Conservation (phyloP, 2,113 vertebrate genomes). For the Callipepla squamata region DNA sequence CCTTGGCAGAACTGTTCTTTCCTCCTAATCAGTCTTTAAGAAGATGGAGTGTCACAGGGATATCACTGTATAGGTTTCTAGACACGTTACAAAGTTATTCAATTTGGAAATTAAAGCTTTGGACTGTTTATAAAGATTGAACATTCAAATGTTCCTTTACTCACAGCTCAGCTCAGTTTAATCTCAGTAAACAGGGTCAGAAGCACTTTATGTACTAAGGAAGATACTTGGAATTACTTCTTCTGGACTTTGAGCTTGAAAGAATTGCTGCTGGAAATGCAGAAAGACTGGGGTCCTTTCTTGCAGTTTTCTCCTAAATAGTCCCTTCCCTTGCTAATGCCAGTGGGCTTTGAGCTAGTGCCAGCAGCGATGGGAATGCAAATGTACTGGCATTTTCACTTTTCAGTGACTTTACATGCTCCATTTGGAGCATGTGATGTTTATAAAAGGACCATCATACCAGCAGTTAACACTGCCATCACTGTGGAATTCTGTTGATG, state of each 20-base stretch:
- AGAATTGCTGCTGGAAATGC: conserved; percentile 42
- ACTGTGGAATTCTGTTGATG: neutral
- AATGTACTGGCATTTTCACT: conserved; percentile 29
- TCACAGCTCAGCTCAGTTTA: neutral
- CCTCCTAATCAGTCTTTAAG: neutral
- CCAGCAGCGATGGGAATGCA: conserved; percentile 16
- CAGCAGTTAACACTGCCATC: neutral
- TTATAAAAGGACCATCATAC: neutral
- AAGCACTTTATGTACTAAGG: neutral
- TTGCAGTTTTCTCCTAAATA: conserved; percentile 30
- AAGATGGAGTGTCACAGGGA: neutral
- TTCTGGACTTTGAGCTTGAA: conserved; percentile 4
- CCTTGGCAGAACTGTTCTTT: neutral
- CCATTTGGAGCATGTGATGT: neutral
- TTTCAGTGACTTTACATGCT: conserved; percentile 16
- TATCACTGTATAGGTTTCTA: neutral
- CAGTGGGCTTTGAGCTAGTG: conserved; percentile 9
- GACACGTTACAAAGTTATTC: neutral
- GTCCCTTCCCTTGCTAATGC: conserved; percentile 15
- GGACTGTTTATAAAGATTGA: neutral
- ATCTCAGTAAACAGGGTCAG: neutral
- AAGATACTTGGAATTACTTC: conserved; percentile 4
- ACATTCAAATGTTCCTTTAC: neutral
- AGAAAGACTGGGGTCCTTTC: conserved; percentile 18
- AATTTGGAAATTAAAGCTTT: neutral